phyloP scores from a whole-genome alignment of 2,113 vertebrate species.

The Casuarius casuarius region DNA sequence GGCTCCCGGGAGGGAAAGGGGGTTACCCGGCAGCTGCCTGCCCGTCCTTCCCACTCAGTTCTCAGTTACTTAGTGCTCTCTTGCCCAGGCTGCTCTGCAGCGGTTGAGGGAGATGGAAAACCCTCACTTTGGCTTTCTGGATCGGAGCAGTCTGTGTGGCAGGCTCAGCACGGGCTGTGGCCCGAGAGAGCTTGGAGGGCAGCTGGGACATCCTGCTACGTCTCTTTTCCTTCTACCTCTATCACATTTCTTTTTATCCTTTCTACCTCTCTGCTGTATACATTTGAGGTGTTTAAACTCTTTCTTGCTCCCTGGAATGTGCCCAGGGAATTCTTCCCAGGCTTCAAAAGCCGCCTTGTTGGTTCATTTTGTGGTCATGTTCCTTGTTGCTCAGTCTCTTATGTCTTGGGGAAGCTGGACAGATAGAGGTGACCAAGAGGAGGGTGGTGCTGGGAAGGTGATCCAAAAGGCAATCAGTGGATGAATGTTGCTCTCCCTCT shows the following conservation, averaged over 20 bases:
- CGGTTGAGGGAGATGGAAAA: not conserved
- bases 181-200: not conserved
- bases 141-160: not conserved
- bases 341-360: not conserved
- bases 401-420: not conserved
- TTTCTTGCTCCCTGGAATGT: fast-evolving
- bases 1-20: not conserved
- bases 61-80: not conserved
- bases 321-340: not conserved
- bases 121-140: not conserved
- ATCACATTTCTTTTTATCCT: not conserved
- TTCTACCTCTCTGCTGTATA: not conserved
- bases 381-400: not conserved
- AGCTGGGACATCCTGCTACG: not conserved
- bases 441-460: not conserved
- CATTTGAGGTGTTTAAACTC: not conserved
- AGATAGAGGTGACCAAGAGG: not conserved
- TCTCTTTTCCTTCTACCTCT: not conserved
- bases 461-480: not conserved
- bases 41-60: not conserved
- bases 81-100: not conserved
- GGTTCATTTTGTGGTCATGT: not conserved
- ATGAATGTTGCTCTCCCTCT: fast-evolving
- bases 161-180: not conserved
- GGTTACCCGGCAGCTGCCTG: fast-evolving